Conservation (phyloP, 2,797 vertebrate species). For the Melanotaenia pygmaea region DNA sequence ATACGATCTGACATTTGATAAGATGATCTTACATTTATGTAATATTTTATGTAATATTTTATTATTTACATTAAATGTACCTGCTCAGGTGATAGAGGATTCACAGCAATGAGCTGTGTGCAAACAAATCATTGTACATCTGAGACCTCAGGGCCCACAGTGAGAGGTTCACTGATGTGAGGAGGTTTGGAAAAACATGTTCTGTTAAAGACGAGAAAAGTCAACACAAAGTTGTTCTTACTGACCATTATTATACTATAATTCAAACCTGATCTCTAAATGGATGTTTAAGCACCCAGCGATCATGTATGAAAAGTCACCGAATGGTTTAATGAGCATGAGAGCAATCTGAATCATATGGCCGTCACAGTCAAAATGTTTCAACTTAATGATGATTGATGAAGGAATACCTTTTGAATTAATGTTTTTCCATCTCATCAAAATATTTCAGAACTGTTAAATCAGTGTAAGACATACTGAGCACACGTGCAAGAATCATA, state of each 20-base stretch:
- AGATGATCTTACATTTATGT: background rate
- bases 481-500: background rate
- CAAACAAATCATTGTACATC: background rate
- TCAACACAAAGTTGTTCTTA: background rate
- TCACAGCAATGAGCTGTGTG: no score
- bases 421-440: background rate
- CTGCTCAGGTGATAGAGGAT: background rate
- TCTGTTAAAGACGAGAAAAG: background rate
- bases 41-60: background rate
- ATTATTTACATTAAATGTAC: background rate
- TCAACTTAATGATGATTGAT: background rate
- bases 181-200: background rate
- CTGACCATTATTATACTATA: background rate
- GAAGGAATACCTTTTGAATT: background rate
- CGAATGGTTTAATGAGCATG: no score
- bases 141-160: background rate
- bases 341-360: no score
- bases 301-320: no score
- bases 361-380: background rate
- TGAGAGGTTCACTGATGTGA: background rate
- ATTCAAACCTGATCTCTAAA: background rate
- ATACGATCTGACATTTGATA: no score
- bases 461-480: no score
- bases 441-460: background rate
- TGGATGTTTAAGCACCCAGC: no score